Conservation (phyloP, 1,140 invertebrate species). For the Eupristina koningsbergeri region DNA sequence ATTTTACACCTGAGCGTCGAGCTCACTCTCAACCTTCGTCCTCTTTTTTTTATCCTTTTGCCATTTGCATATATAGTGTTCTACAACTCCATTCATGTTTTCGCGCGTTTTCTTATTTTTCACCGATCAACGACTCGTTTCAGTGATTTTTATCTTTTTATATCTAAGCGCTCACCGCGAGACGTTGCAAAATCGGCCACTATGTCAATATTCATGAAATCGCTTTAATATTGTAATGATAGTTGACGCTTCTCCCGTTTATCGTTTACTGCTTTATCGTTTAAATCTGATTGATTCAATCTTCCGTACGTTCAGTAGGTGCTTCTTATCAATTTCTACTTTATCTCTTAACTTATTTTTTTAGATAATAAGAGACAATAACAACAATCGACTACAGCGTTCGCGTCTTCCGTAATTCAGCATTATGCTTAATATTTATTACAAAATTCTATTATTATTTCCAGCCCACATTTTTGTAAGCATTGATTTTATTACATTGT, state of each 20-base stretch:
- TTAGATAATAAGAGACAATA: no score
- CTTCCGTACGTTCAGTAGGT: no score
- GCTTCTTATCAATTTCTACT: no score
- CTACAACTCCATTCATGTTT: constrained; percentile 24
- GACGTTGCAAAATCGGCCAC: neutral
- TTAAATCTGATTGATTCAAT: no score
- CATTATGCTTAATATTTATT: neutral
- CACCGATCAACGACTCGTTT: no score
- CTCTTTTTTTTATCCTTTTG: constrained; percentile 1
- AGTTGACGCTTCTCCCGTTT: neutral
- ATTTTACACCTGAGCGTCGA: constrained; percentile 17
- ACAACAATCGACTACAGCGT: neutral
- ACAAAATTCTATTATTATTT: neutral
- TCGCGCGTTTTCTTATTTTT: constrained; percentile 3
- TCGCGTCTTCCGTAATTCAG: neutral
- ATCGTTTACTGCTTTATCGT: neutral
- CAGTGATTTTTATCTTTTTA: neutral
- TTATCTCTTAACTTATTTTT: no score
- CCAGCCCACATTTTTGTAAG: neutral
- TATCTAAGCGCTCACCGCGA: neutral
- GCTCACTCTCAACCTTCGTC: neutral
- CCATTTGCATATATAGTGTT: neutral
- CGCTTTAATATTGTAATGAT: neutral
- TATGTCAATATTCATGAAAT: neutral
- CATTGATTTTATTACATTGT: neutral